phyloP scores from a whole-genome alignment of 1,140 invertebrate species.

The Bilobella aurantiaca region DNA sequence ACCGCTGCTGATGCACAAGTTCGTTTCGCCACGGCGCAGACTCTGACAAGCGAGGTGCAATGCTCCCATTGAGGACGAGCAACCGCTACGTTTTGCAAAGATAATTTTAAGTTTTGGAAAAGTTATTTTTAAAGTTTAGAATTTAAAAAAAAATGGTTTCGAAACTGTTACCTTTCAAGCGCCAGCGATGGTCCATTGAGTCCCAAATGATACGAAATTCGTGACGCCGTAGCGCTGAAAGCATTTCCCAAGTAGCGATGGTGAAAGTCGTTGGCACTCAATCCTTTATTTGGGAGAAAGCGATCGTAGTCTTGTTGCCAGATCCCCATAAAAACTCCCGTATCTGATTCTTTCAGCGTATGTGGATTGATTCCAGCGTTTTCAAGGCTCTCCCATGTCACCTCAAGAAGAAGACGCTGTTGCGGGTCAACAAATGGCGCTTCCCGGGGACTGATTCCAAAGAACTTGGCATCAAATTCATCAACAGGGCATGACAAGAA shows the following conservation, averaged over 20 bases:
- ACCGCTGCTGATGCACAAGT: slow-evolving; percentile 15
- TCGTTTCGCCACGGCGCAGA: slow-evolving; percentile 10
- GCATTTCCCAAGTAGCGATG: slow-evolving; percentile 26
- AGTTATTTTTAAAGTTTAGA: too few relatives aligned
- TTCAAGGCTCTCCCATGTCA: slow-evolving; percentile 51
- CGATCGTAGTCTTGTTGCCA: slow-evolving; percentile 15
- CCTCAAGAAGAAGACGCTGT: slow-evolving; percentile 49
- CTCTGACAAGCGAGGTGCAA: slow-evolving; percentile 23
- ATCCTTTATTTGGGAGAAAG: not conserved
- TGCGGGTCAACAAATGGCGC: slow-evolving; percentile 54
- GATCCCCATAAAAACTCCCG: slow-evolving; percentile 10
- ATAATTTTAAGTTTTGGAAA: too few relatives aligned
- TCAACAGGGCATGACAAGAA: slow-evolving; percentile 15
- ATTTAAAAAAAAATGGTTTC: not conserved
- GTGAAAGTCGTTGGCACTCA: slow-evolving; percentile 10
- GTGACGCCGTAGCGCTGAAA: slow-evolving; percentile 14
- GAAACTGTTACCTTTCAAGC: slow-evolving; percentile 10
- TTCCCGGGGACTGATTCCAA: slow-evolving; percentile 46
- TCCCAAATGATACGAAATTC: slow-evolving; percentile 21
- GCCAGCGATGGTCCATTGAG: slow-evolving; percentile 23
- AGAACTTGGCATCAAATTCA: slow-evolving; percentile 46
- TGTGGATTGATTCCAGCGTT: slow-evolving; percentile 37
- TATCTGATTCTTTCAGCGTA: not conserved
- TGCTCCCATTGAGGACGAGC: slow-evolving; percentile 17
- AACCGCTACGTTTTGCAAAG: too few relatives aligned